Percentiles rank a stretch among this genome's conserved stretches.
Conservation (phyloP, 2,113 vertebrate genomes). For the Neodontobutis hainanensis region DNA sequence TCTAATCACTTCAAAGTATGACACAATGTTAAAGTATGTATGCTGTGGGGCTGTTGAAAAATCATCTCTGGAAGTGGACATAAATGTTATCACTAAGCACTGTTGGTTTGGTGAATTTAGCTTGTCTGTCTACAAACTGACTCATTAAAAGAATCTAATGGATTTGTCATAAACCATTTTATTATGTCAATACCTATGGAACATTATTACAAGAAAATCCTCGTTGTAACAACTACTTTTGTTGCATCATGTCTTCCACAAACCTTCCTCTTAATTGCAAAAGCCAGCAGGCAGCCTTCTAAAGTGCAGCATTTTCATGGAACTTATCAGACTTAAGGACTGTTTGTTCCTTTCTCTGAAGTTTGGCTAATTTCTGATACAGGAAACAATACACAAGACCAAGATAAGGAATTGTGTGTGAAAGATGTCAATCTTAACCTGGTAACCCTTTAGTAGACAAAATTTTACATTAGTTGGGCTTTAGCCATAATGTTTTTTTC, state of each 20-base stretch:
- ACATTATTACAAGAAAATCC: no score
- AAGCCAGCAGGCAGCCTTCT: not conserved
- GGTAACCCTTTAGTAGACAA: no score
- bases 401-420: constrained; percentile 27
- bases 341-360: constrained; percentile 38
- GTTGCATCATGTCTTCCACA: not conserved
- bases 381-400: constrained; percentile 50
- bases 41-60: constrained; percentile 3
- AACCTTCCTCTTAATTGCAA: not conserved
- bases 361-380: constrained; percentile 26
- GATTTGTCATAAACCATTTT: not conserved
- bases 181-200: not conserved
- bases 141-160: no score
- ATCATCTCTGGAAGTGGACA: constrained; percentile 33
- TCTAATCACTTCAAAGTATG: constrained; percentile 1
- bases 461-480: no score
- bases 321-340: constrained; percentile 12
- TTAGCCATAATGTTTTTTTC: no score
- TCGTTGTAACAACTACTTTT: no score
- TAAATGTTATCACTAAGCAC: constrained; percentile 24
- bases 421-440: not conserved
- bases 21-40: constrained; percentile 11
- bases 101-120: not conserved
- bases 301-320: constrained; percentile 12
- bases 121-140: no score